phyloP scores from a whole-genome alignment of 2,888 invertebrate genomes.

The Allygus modestus region DNA sequence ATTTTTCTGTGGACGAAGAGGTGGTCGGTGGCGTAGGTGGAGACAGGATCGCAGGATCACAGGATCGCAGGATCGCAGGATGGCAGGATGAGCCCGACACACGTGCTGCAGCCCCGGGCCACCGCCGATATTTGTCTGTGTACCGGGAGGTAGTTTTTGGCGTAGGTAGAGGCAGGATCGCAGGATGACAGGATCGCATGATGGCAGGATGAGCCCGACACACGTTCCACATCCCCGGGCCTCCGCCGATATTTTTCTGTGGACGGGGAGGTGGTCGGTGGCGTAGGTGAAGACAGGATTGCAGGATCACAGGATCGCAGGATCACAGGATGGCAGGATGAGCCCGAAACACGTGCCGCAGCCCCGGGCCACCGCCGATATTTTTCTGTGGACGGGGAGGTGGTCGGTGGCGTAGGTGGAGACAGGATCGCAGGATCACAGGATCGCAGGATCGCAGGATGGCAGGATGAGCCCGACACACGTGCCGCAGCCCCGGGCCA shows the following conservation, averaged over 20 bases:
- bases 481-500: slow-evolving; percentile 31
- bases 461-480: slow-evolving; percentile 4
- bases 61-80: no score
- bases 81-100: background rate
- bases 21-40: background rate
- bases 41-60: no score
- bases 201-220: no score
- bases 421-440: no score
- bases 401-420: no score
- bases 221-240: slow-evolving; percentile 32
- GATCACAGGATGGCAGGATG: background rate
- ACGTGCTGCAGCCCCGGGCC: slow-evolving; percentile 28
- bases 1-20: slow-evolving; percentile 49
- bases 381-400: slow-evolving; percentile 42
- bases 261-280: slow-evolving; percentile 21
- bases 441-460: no score
- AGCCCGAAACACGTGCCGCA: slow-evolving; percentile 1
- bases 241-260: slow-evolving; percentile 50
- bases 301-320: no score
- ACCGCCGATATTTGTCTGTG: slow-evolving; percentile 45
- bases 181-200: no score
- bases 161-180: no score
- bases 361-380: slow-evolving; percentile 29
- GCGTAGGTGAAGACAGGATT: no score
- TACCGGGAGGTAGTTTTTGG: background rate